These are phyloP conservation scores for Tenebrio molitor DNA, from an alignment of 1,140 invertebrate genomes.

Conservation along the genomic window DNA sequence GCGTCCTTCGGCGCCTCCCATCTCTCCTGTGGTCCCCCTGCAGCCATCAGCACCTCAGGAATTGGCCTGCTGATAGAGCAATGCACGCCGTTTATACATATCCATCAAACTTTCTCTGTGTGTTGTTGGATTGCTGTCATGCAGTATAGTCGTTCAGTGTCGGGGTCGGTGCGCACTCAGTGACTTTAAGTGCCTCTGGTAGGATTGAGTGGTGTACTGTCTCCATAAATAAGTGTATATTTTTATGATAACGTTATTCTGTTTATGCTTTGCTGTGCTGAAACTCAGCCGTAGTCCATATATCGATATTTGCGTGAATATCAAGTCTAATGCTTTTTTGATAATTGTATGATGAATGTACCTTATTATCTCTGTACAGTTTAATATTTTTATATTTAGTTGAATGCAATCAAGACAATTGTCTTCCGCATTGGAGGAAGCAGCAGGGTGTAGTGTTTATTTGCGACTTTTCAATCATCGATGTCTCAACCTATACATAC, in stretches of 20 bases:
- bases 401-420: slow-evolving; percentile 65
- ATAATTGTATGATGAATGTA: slow-evolving; percentile 62
- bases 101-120: slow-evolving; percentile 63
- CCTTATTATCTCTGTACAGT: slow-evolving; percentile 65
- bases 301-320: slow-evolving; percentile 63
- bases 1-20: slow-evolving; percentile 62
- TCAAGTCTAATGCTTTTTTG: slow-evolving; percentile 65
- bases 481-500: slow-evolving; percentile 62
- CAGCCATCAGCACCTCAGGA: slow-evolving; percentile 64
- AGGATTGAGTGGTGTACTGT: slow-evolving; percentile 64
- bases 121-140: slow-evolving; percentile 66
- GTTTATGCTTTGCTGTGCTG: slow-evolving; percentile 65
- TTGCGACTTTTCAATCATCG: slow-evolving; percentile 66
- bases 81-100: slow-evolving; percentile 58
- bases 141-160: slow-evolving; percentile 66
- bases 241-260: slow-evolving; percentile 64
- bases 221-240: slow-evolving; percentile 54
- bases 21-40: slow-evolving; percentile 57
- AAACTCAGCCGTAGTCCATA: slow-evolving; percentile 63
- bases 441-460: slow-evolving; percentile 66
- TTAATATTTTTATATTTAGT: slow-evolving; percentile 67
- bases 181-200: slow-evolving; percentile 67
- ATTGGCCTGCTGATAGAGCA: slow-evolving; percentile 64
- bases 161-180: slow-evolving; percentile 64
- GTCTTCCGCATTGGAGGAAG: slow-evolving; percentile 66